Base-by-base conservation (phyloP, 1,140 invertebrate species). In the Portunus trituberculatus region DNA sequence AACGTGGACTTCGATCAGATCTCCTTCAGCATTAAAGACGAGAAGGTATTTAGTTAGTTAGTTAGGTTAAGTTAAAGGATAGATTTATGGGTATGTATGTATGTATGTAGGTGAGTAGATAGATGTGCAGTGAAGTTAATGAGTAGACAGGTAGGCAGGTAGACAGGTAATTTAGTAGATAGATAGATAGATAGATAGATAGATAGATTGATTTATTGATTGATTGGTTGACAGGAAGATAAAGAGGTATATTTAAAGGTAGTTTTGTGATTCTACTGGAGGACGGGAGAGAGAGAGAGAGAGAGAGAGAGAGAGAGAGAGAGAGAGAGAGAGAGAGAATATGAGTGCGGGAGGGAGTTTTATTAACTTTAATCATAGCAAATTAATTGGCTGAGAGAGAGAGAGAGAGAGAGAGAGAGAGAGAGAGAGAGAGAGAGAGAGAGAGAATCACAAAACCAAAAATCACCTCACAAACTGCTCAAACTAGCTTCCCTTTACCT, bases 21-120 rank as follows among this genome's bases (percentile, higher is more conserved):
- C 0, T 52, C 25, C 29, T 97, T 97, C 96, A 97, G 96, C 8
- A 93, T 94, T 14, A 97, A 97, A 86, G 97, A 97, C 96, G 97
- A 97, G 96, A 97, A 89, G 46, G 94, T 91, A 31, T 0, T 0
- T n/a, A 46, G 92, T 25, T n/a, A 28, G 46, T 28, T 7, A 59
- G 89, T 4, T 39, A 6, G 6, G 8, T 10, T 14, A 6, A 25
- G 8, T 10, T 14, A 45, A 46, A 6, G 39, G 88, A 3, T 29
- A 45, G 29, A 45, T 10, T 29, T 28, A 20, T 32, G 25, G 29
- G n/a, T n/a, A 45, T 32, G 45, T 1, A 45, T 14, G 45, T 32
- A n/a, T 14, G 46, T 31, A 25, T 32, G 25, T n/a, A 25, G 3
- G 8, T 12, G 12, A 10, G 12, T 4, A n/a, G 39, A 39, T 39